Conservation (phyloP, 2,113 vertebrate genomes). For the Chelonoidis abingdonii region DNA sequence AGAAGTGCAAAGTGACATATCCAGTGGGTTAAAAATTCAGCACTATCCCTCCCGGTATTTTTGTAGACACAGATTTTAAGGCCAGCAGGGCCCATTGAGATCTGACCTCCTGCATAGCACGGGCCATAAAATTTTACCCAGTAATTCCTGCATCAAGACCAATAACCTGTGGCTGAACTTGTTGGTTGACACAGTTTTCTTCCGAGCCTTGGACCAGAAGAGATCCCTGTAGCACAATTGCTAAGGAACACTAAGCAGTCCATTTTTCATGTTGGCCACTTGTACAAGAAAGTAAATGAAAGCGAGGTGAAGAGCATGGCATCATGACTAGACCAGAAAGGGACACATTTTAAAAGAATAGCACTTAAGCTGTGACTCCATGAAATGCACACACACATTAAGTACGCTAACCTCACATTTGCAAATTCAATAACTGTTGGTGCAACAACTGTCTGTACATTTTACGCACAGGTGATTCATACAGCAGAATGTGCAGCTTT, state of each 20-base stretch:
- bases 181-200: neutral
- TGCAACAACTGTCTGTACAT: conserved; percentile 24
- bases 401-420: conserved; percentile 46
- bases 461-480: neutral
- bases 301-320: conserved; percentile 32
- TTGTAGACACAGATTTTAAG: neutral
- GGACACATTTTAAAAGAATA: conserved; percentile 42
- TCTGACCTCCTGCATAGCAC: neutral
- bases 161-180: neutral
- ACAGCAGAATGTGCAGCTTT: conserved; percentile 22
- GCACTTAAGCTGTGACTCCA: conserved; percentile 56
- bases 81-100: neutral
- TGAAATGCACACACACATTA: conserved; percentile 45
- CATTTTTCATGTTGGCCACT: neutral
- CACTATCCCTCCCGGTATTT: neutral
- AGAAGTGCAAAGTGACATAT: fast-evolving
- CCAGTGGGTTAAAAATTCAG: neutral
- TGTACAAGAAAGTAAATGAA: neutral
- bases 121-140: neutral
- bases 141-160: fast-evolving
- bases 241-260: neutral
- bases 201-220: neutral
- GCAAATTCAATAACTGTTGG: conserved; percentile 26
- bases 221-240: neutral
- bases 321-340: conserved; percentile 20